Conservation (phyloP, 2,797 vertebrate species). For the Myotis daubentonii region DNA sequence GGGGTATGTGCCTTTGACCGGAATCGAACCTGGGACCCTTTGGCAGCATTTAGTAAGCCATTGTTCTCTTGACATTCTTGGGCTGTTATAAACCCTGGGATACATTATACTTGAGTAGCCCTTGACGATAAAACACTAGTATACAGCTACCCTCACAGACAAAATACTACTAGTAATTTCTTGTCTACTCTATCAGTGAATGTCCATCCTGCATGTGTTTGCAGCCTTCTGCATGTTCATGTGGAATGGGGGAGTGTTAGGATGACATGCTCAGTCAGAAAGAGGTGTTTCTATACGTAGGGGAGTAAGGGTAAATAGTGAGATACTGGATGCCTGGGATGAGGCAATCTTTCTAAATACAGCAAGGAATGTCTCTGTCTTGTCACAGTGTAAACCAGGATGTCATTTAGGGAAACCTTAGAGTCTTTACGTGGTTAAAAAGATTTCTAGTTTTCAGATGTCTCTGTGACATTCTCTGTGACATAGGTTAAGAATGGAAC, state of each 20-base stretch:
- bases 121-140: neutral
- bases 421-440: conserved; percentile 79
- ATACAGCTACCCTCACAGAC: neutral
- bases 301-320: conserved; percentile 65
- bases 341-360: conserved; percentile 83
- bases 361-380: conserved; percentile 80
- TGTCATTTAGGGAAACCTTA: conserved; percentile 75
- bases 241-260: neutral
- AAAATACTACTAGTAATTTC: neutral
- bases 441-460: conserved; percentile 78
- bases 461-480: conserved; percentile 47
- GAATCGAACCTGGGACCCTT: no score
- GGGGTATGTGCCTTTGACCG: no score
- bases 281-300: conserved; percentile 13
- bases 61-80: neutral
- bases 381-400: conserved; percentile 78
- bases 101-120: neutral
- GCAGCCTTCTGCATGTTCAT: neutral
- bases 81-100: neutral
- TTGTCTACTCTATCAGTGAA: neutral
- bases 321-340: conserved; percentile 76
- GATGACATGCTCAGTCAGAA: neutral
- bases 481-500: conserved; percentile 73
- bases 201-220: neutral
- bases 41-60: neutral